phyloP scores from a whole-genome alignment of 2,888 invertebrate genomes.

The Drosophila conformis region DNA sequence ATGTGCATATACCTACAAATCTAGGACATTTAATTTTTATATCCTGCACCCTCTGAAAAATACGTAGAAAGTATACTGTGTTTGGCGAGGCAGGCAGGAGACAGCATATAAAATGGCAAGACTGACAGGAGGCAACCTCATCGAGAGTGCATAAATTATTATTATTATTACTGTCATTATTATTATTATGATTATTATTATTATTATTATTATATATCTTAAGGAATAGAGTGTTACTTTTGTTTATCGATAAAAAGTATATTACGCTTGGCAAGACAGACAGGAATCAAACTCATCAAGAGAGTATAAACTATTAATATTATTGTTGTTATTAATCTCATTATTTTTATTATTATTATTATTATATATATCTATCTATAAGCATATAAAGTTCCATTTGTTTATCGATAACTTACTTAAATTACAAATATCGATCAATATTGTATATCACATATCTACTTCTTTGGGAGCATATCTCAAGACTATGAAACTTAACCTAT shows the following conservation, averaged over 20 bases:
- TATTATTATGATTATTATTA: neutral
- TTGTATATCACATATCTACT: neutral
- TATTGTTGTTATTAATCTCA: too few relatives aligned
- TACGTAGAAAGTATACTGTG: neutral
- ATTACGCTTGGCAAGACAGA: neutral
- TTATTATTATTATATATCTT: neutral
- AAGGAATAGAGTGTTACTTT: neutral
- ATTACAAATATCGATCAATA: neutral
- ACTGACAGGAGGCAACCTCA: neutral
- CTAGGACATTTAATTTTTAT: neutral
- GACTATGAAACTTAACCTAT: neutral
- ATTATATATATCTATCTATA: too few relatives aligned
- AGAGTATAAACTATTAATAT: neutral
- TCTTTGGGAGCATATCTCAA: neutral
- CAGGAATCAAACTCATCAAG: neutral
- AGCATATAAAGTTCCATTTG: too few relatives aligned
- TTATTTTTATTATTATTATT: too few relatives aligned
- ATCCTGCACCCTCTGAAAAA: neutral
- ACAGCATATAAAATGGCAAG: neutral
- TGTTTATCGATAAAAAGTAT: neutral
- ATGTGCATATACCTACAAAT: neutral
- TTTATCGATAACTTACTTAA: neutral
- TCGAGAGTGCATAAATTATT: neutral
- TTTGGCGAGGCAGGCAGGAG: neutral
- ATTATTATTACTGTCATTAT: neutral